Conservation (phyloP, 1,140 invertebrate species). For the Megalonaias nervosa region DNA sequence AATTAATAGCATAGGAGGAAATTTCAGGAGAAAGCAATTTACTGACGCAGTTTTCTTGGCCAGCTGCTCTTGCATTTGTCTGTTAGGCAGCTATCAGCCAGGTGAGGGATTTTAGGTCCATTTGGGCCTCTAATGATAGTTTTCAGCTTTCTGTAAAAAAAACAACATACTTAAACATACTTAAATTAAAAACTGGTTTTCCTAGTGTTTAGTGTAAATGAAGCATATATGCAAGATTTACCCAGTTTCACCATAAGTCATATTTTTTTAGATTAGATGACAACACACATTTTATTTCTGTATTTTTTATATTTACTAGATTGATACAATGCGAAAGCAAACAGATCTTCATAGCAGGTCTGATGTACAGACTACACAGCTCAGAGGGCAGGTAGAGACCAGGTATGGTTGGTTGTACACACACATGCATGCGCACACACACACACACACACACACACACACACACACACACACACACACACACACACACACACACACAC, state of each 20-base stretch:
- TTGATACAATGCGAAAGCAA: constrained; percentile 61
- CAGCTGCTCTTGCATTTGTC: too few relatives aligned
- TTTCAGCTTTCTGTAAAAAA: too few relatives aligned
- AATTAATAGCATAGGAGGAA: too few relatives aligned
- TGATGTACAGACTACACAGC: constrained; percentile 55
- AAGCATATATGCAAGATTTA: background rate
- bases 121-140: too few relatives aligned
- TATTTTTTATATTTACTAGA: constrained; percentile 16
- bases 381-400: constrained; percentile 64
- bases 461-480: background rate
- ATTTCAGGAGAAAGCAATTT: too few relatives aligned
- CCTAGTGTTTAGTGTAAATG: too few relatives aligned
- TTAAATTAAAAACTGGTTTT: too few relatives aligned
- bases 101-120: too few relatives aligned
- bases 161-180: too few relatives aligned
- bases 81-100: too few relatives aligned
- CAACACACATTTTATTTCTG: background rate
- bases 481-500: background rate
- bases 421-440: too few relatives aligned
- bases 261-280: background rate
- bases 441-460: background rate
- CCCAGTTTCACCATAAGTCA: background rate
- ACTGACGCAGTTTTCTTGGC: too few relatives aligned
- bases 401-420: constrained; percentile 43
- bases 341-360: constrained; percentile 52